Conservation (phyloP, 2,888 invertebrate species). For the Tholera decimalis region DNA sequence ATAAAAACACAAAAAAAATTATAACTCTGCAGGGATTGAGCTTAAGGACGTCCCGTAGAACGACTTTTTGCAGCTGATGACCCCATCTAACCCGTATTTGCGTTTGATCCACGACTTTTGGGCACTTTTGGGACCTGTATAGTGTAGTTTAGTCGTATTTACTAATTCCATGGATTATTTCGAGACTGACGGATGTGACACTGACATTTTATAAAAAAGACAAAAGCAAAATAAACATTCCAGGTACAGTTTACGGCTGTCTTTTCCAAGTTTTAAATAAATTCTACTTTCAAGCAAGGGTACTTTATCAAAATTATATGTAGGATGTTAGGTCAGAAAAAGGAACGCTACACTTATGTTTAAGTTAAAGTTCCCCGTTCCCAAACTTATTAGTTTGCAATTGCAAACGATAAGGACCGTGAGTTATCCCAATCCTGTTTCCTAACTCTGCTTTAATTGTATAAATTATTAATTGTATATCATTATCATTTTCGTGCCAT, state of each 20-base stretch:
- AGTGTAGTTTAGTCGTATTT: not conserved
- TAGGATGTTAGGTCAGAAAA: slow-evolving; percentile 11
- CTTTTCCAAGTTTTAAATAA: not conserved
- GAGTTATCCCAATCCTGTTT: slow-evolving; percentile 12
- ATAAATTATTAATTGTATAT: not conserved
- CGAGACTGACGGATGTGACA: no score
- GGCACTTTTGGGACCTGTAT: no score
- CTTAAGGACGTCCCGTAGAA: no score
- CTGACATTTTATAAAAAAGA: not conserved
- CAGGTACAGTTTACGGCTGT: not conserved
- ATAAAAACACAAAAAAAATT: no score
- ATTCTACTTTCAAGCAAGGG: not conserved
- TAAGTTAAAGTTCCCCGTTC: slow-evolving; percentile 11
- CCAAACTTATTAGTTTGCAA: slow-evolving; percentile 12
- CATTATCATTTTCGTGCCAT: not conserved
- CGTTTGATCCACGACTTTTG: no score
- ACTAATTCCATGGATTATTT: not conserved
- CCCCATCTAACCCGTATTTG: no score
- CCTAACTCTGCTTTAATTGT: not conserved
- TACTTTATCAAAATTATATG: not conserved
- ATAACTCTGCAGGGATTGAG: no score
- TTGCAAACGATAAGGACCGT: slow-evolving; percentile 18
- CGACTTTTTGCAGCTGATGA: no score
- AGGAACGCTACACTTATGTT: slow-evolving; percentile 8
- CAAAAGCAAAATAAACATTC: not conserved